Evolutionary conservation across 2,888 invertebrate species (phyloP).

Genomic region (Resseliella maxima): DNA sequence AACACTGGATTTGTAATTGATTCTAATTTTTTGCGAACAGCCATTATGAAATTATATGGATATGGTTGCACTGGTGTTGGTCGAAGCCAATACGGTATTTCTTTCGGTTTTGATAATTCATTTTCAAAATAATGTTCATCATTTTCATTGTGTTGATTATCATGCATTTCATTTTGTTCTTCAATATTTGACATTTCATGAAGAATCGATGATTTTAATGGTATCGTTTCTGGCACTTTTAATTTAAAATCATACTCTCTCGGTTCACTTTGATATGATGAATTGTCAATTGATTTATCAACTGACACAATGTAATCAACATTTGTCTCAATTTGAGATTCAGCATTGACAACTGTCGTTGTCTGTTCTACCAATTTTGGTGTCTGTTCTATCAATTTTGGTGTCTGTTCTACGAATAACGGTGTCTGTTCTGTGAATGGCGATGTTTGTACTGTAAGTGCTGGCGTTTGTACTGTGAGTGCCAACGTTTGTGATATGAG

Average conservation of each 20-base stretch:
- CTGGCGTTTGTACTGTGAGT: background rate
- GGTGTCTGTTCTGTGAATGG: no score
- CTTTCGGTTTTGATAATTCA: background rate
- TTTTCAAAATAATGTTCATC: background rate
- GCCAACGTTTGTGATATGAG: no score
- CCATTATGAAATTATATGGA: constrained; percentile 73
- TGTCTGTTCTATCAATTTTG: background rate
- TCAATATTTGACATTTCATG: background rate
- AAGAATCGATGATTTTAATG: constrained; percentile 12
- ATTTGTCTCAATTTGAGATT: background rate
- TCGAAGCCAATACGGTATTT: constrained; percentile 65
- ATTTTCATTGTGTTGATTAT: background rate
- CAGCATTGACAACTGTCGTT: background rate
- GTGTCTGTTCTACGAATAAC: no score
- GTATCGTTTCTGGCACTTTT: background rate
- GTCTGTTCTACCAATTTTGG: no score
- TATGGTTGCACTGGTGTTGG: constrained; percentile 67
- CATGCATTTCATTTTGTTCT: background rate
- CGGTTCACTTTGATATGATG: background rate
- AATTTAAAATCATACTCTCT: background rate
- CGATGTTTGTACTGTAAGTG: background rate
- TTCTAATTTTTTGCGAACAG: constrained; percentile 71
- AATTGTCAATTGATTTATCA: background rate
- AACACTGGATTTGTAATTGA: constrained; percentile 61
- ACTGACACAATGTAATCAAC: background rate